phyloP scores from a whole-genome alignment of 2,888 invertebrate species.

The Drosophila cracens region DNA sequence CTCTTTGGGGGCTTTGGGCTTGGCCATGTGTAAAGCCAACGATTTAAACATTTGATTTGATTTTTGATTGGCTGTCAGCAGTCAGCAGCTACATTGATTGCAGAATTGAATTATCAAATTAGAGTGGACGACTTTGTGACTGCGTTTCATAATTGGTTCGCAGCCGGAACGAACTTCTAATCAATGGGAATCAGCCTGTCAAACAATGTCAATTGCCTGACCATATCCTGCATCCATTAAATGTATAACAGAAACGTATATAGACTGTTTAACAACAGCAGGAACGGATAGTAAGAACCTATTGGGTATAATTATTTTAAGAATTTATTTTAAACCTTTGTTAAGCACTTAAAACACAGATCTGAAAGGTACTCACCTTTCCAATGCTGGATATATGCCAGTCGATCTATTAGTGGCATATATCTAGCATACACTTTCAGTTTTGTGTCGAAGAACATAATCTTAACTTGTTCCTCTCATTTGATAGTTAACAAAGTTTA shows the following conservation, averaged over 20 bases:
- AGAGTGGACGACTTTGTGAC: slow-evolving; percentile 31
- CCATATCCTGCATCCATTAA: background rate
- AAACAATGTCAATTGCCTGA: slow-evolving; percentile 14
- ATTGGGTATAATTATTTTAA: accelerated
- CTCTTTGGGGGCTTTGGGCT: slow-evolving; percentile 45
- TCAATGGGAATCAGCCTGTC: slow-evolving; percentile 25
- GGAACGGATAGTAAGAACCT: background rate
- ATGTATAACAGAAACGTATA: background rate
- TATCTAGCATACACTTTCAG: background rate
- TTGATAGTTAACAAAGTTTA: background rate
- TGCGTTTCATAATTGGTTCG: slow-evolving; percentile 47
- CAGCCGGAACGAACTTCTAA: slow-evolving; percentile 15
- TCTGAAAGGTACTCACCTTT: background rate
- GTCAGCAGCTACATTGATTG: slow-evolving; percentile 45
- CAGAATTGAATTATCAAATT: slow-evolving; percentile 78
- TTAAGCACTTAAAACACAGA: background rate
- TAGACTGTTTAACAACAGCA: no score
- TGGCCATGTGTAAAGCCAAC: slow-evolving; percentile 60
- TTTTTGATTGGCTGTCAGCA: slow-evolving; percentile 70
- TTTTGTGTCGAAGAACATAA: background rate
- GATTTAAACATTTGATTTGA: slow-evolving; percentile 55
- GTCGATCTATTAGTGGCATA: background rate
- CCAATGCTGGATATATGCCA: background rate
- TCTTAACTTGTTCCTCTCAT: background rate
- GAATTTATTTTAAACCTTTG: background rate